These are phyloP conservation scores for Sminthopsis crassicaudata DNA, from an alignment of 2,113 vertebrate species.

Conservation along the genomic window DNA sequence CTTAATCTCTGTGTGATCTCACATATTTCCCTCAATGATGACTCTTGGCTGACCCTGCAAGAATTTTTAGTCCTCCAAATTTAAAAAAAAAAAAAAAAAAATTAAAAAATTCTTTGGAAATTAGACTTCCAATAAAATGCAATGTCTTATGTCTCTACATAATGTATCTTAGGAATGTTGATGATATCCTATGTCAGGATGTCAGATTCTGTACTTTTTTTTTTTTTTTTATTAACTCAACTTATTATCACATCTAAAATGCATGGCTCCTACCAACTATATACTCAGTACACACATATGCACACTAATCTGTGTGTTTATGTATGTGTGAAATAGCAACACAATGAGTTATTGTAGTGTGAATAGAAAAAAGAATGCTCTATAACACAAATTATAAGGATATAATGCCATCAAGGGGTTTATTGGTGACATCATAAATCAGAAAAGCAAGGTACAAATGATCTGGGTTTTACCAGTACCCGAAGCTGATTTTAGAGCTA, in stretches of 20 bases:
- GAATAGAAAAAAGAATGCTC: conserved; percentile 67
- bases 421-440: conserved; percentile 83
- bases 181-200: conserved; percentile 24
- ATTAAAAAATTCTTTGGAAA: conserved; percentile 42
- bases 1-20: conserved; percentile 88
- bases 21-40: conserved; percentile 83
- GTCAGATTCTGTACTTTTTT: conserved; percentile 56
- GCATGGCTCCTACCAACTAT: conserved; percentile 57
- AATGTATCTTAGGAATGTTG: conserved; percentile 61
- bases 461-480: conserved; percentile 72
- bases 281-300: conserved; percentile 67
- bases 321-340: conserved; percentile 67
- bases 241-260: conserved; percentile 65
- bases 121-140: conserved; percentile 62
- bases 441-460: conserved; percentile 78
- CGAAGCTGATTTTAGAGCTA: conserved; percentile 61
- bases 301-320: conserved; percentile 71
- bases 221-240: conserved; percentile 66
- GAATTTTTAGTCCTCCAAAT: conserved; percentile 83
- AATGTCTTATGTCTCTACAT: conserved; percentile 50
- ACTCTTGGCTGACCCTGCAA: conserved; percentile 90
- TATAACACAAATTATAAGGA: conserved; percentile 79
- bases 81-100: conserved; percentile 75
- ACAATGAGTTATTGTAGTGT: conserved; percentile 71
- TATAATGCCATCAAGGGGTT: conserved; percentile 83